A percentile compares a stretch with the other conserved stretches of the same genome.
Evolutionary conservation across 23 tunicate species (phyloP).

Genomic region (Botrylloides violaceus): DNA sequence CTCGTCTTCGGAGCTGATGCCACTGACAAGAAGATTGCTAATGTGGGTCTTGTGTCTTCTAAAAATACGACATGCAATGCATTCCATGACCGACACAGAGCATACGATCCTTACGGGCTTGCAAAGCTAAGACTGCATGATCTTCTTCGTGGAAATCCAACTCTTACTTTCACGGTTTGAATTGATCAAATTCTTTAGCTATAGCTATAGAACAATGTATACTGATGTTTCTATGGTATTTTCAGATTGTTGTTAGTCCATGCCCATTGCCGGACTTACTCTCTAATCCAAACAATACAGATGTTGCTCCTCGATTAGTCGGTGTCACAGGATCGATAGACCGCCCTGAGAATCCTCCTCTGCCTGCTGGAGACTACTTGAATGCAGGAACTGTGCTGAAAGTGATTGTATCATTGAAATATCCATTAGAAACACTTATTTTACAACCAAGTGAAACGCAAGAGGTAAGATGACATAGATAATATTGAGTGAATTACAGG

Average conservation of each 20-base stretch:
- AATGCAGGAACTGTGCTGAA: slow-evolving; percentile 59
- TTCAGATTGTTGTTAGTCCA: slow-evolving; percentile 53
- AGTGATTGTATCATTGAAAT: slow-evolving; percentile 26
- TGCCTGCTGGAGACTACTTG: slow-evolving; percentile 55
- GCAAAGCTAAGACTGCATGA: slow-evolving; percentile 54
- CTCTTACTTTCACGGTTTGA: slow-evolving; percentile 18
- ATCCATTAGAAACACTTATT: slow-evolving; percentile 23
- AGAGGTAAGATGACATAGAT: too few species aligned
- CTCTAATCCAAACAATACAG: slow-evolving; percentile 15
- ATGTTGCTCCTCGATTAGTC: slow-evolving; percentile 29
- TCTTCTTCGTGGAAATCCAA: slow-evolving; percentile 49
- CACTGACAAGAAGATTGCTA: slow-evolving; percentile 40
- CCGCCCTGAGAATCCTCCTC: slow-evolving; percentile 65
- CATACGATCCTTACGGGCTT: slow-evolving; percentile 79
- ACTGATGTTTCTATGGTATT: background rate
- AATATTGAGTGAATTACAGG: too few species aligned
- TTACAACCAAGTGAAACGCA: background rate
- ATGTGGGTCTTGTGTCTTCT: slow-evolving; percentile 58
- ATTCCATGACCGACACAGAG: slow-evolving; percentile 37
- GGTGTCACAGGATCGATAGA: slow-evolving; percentile 78
- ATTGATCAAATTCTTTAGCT: background rate
- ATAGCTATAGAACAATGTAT: background rate
- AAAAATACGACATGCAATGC: slow-evolving; percentile 71
- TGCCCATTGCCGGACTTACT: slow-evolving; percentile 52
- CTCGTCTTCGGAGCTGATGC: slow-evolving; percentile 55